phyloP scores from a whole-genome alignment of 2,113 vertebrate genomes.

The Empidonax alnorum region DNA sequence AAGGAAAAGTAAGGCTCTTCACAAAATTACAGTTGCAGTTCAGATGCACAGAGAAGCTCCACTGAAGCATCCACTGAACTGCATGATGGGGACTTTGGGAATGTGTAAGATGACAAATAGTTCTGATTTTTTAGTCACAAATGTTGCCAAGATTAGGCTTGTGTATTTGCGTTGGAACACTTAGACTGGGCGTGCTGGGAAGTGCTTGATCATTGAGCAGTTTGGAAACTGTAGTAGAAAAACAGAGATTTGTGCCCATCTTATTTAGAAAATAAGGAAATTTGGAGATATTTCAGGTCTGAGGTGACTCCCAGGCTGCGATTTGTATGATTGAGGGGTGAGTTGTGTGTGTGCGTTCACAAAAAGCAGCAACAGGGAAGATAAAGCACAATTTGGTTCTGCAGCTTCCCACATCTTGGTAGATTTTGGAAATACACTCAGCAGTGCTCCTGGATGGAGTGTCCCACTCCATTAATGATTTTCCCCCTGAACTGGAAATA shows the following conservation, averaged over 20 bases:
- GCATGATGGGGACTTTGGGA: not conserved
- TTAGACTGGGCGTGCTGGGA: not conserved
- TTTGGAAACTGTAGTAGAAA: not conserved
- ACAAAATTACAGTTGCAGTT: not conserved
- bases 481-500: not conserved
- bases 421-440: not conserved
- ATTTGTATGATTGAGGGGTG: rapidly evolving
- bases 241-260: not conserved
- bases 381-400: not conserved
- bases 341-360: not conserved
- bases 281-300: not conserved
- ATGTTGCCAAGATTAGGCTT: not conserved
- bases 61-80: rapidly evolving
- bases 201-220: not conserved
- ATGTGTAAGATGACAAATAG: not conserved
- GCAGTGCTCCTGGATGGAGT: not conserved
- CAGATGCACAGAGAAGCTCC: not conserved
- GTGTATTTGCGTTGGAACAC: not conserved
- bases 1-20: too few species aligned
- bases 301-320: not conserved
- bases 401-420: not conserved
- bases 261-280: not conserved
- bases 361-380: not conserved
- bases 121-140: not conserved
- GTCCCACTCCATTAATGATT: not conserved